Conservation (phyloP, 2,888 invertebrate species). For the Cremastinae sp. region DNA sequence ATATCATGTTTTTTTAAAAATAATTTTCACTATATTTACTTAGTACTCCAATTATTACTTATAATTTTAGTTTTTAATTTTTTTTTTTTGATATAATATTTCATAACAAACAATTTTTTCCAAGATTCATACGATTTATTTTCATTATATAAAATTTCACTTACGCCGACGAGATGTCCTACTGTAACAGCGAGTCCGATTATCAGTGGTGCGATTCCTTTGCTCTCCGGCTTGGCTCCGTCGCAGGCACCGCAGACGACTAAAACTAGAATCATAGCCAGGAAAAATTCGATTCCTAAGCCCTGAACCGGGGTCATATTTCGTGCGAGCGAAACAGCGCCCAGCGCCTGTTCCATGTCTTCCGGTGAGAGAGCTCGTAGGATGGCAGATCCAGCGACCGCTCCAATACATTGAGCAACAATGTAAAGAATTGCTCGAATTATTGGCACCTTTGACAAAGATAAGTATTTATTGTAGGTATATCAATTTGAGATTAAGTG, state of each 20-base stretch:
- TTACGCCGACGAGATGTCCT: slow-evolving; percentile 92
- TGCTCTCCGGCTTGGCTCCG: slow-evolving; percentile 88
- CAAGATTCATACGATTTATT: no score
- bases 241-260: slow-evolving; percentile 96
- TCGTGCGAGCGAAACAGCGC: slow-evolving; percentile 85
- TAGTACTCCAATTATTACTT: no score
- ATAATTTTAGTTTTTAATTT: no score
- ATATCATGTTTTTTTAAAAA: no score
- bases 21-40: no score
- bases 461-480: no score
- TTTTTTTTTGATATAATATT: no score
- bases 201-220: slow-evolving; percentile 90
- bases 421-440: slow-evolving; percentile 90
- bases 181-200: slow-evolving; percentile 93
- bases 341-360: slow-evolving; percentile 83
- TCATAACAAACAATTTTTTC: background rate
- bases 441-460: slow-evolving; percentile 84
- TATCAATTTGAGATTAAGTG: no score
- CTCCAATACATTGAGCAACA: slow-evolving; percentile 90
- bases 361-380: slow-evolving; percentile 88
- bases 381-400: slow-evolving; percentile 89
- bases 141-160: slow-evolving; percentile 79
- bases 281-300: slow-evolving; percentile 93
- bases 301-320: slow-evolving; percentile 88
- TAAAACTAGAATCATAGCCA: slow-evolving; percentile 93